phyloP scores from a whole-genome alignment of 2,888 invertebrate species.

The Andrena praecox region DNA sequence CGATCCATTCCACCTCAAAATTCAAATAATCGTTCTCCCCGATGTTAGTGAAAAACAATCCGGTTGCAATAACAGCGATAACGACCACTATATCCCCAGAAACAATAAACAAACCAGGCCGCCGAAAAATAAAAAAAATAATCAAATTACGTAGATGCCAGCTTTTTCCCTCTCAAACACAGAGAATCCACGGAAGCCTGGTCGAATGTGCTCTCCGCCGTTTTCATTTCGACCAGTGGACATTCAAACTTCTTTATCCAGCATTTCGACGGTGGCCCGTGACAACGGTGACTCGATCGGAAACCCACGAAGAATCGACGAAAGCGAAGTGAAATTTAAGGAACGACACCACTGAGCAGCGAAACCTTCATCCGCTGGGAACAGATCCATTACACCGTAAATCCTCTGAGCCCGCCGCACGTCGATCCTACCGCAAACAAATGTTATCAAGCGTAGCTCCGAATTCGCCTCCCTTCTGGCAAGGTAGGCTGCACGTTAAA shows the following conservation, averaged over 20 bases:
- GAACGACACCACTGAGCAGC: not conserved
- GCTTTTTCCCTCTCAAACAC: no score
- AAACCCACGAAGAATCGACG: not conserved
- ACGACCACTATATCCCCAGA: no score
- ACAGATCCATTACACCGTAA: slow-evolving; percentile 3
- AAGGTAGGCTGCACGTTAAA: not conserved
- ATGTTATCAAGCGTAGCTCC: slow-evolving; percentile 18
- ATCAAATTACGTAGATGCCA: no score
- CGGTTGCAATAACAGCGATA: no score
- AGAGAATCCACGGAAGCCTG: no score
- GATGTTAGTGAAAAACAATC: no score
- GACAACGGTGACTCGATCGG: not conserved
- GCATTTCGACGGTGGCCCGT: not conserved
- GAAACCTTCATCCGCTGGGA: not conserved
- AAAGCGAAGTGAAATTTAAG: not conserved
- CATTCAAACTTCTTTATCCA: not conserved
- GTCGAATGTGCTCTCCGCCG: no score
- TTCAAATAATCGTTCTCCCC: no score
- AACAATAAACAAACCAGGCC: no score
- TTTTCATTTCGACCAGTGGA: not conserved
- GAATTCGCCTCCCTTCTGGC: not conserved
- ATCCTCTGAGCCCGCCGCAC: not conserved
- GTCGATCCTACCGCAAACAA: slow-evolving; percentile 11
- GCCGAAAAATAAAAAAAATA: no score
- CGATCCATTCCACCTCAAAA: no score